Base-by-base conservation (phyloP, 2,797 vertebrate genomes). In the Hypotaenidia philippensis region DNA sequence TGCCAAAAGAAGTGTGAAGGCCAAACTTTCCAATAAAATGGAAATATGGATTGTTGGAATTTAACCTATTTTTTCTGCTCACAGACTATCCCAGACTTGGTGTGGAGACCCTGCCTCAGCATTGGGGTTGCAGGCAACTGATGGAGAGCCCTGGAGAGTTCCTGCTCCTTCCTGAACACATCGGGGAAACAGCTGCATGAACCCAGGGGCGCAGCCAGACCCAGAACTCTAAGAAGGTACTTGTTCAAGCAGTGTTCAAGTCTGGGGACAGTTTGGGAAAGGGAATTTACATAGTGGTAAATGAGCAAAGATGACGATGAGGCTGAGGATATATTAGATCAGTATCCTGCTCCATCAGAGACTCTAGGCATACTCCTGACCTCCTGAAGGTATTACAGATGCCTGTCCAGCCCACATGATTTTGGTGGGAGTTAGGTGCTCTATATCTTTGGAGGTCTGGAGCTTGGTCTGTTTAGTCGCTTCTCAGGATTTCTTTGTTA, bases 1-100 rank as follows among this genome's bases (percentile, higher is more conserved):
- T 83, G 41, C 55, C 87, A 94, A 75, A 60, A 84, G 45, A 75
- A 83, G 66, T 47, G 44, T 45, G 44, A 96, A 92, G 72, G 68
- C 74, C 81, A 75, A 69, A 77, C 66, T 61, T 94, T 78, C 57
- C 5, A 5, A 52, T 53, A 59, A 77, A 94, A 79, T 91, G 59
- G 65, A 77, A 94, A 84, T 55, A 60, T 6, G 70, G 52, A 50
- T 75, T 84, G 75, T 41, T 79, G 75, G 55, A 91, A 63, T 83
- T 63, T 82, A 19, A 36, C 18, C 55, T 59, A 27, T 26, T 65
- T 53, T 79, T 74, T 90, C 87, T 59, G 32, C 34, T 89, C 47
- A 63, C 12, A 41, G 27, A 36, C 25, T 66, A 60, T 47, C 27
- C 25, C 41, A 2, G 9, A 15, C 3, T 13, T 70, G 71, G 31